phyloP scores from a whole-genome alignment of 2,888 invertebrate genomes.

The Timandra comae region DNA sequence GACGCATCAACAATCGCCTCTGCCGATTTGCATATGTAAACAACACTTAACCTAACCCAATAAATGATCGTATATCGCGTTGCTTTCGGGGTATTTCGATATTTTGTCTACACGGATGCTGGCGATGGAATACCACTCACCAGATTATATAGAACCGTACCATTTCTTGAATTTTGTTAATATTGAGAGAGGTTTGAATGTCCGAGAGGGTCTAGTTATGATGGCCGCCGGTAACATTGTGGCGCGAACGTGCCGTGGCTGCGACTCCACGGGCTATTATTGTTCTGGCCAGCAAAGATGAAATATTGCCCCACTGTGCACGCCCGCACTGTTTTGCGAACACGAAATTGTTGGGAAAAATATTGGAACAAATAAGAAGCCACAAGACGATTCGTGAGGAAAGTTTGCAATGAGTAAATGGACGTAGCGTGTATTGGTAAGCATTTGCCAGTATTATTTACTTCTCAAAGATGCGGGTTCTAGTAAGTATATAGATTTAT shows the following conservation, averaged over 20 bases:
- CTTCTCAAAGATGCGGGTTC: too few species aligned
- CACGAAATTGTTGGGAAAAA: conserved; percentile 65
- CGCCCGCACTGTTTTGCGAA: conserved; percentile 68
- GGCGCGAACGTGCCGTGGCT: conserved; percentile 75
- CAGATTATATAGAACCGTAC: conserved; percentile 37
- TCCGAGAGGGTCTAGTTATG: conserved; percentile 36
- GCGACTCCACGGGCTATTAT: conserved; percentile 69
- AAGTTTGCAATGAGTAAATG: conserved; percentile 43
- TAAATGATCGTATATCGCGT: conserved; percentile 67
- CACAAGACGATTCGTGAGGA: conserved; percentile 52
- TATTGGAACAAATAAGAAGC: conserved; percentile 63
- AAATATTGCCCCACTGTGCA: conserved; percentile 74
- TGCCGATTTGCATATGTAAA: conserved; percentile 56
- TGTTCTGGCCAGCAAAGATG: conserved; percentile 74
- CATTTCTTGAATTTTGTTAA: conserved; percentile 24
- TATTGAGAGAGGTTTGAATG: conserved; percentile 29
- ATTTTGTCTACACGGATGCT: conserved; percentile 76
- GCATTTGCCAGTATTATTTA: too few species aligned
- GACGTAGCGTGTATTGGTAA: too few species aligned
- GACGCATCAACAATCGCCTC: conserved; percentile 66
- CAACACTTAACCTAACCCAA: conserved; percentile 74
- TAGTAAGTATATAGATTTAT: too few species aligned
- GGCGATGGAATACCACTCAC: conserved; percentile 58
- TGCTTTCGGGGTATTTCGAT: conserved; percentile 73
- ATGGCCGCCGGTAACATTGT: conserved; percentile 64